Evolutionary conservation across 2,113 vertebrate genomes (phyloP).

Genomic region (Puffinus mauretanicus): DNA sequence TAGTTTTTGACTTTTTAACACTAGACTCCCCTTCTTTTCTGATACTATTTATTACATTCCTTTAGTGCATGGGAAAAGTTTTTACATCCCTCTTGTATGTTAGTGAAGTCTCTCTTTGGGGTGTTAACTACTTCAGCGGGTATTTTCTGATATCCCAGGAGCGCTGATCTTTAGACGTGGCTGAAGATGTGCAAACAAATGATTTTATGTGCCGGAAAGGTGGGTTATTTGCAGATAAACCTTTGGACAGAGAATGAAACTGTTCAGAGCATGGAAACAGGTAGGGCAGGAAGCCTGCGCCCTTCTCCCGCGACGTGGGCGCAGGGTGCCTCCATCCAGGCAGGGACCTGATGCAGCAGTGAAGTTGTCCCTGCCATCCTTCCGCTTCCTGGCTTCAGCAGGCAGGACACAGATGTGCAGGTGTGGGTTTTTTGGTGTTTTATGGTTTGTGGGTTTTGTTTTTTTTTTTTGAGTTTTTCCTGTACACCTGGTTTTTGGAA

Average conservation of each 20-base stretch:
- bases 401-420: not conserved
- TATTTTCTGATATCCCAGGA: not conserved
- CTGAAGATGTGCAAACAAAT: not conserved
- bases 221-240: not conserved
- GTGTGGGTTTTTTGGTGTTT: not conserved
- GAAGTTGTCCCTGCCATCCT: not conserved
- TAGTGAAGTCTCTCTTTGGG: not conserved
- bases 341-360: not conserved
- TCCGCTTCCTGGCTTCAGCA: not conserved
- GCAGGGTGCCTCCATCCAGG: not conserved
- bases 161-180: accelerated
- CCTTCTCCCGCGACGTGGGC: accelerated
- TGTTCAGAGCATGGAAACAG: not conserved
- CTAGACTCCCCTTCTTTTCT: not conserved
- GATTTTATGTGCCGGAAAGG: not conserved
- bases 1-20: not conserved
- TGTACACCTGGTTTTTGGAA: not conserved
- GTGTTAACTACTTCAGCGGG: not conserved
- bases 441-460: not conserved
- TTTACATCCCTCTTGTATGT: not conserved
- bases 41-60: not conserved
- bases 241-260: not conserved
- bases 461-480: not conserved
- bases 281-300: not conserved
- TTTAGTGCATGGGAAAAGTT: not conserved